Conservation (phyloP, 2,797 vertebrate genomes). For the Bovichtus variegatus region DNA sequence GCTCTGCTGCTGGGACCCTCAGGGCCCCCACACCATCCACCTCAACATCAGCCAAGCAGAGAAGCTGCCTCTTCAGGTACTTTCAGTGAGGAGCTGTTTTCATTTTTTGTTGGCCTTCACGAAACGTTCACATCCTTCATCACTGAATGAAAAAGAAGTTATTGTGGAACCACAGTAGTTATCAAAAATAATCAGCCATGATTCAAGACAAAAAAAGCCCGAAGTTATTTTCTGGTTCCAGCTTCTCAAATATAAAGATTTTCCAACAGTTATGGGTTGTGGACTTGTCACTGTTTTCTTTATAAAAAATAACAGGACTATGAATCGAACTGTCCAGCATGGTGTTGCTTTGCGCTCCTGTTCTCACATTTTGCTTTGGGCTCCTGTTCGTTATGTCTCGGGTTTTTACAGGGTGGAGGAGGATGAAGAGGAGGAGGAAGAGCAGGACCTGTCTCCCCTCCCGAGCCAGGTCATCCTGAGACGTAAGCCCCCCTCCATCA, state of each 20-base stretch:
- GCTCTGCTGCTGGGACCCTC: constrained; percentile 79
- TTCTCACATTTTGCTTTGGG: too few species aligned
- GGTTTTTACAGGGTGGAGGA: constrained; percentile 88
- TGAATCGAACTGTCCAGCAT: too few species aligned
- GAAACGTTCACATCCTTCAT: not conserved
- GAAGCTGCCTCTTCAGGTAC: constrained; percentile 91
- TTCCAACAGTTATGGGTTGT: too few species aligned
- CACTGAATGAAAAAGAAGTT: not conserved
- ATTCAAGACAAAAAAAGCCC: not conserved
- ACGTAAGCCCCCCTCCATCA: constrained; percentile 94
- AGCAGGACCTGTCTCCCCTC: constrained; percentile 90
- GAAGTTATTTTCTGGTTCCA: not conserved
- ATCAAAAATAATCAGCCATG: not conserved
- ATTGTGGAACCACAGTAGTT: not conserved
- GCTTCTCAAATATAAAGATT: not conserved
- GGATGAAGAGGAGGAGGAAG: constrained; percentile 97
- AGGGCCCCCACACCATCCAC: constrained; percentile 59
- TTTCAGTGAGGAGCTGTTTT: not conserved
- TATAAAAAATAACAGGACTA: not conserved
- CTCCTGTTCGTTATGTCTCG: not conserved
- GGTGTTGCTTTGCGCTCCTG: too few species aligned
- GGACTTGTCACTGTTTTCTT: not conserved
- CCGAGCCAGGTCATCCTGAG: constrained; percentile 92
- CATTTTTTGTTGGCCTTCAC: not conserved
- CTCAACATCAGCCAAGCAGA: constrained; percentile 81